Percentiles rank a stretch among this genome's conserved stretches.
These are phyloP conservation scores for Mormyrus lacerda DNA, from an alignment of 2,113 vertebrate genomes.

Conservation along the genomic window DNA sequence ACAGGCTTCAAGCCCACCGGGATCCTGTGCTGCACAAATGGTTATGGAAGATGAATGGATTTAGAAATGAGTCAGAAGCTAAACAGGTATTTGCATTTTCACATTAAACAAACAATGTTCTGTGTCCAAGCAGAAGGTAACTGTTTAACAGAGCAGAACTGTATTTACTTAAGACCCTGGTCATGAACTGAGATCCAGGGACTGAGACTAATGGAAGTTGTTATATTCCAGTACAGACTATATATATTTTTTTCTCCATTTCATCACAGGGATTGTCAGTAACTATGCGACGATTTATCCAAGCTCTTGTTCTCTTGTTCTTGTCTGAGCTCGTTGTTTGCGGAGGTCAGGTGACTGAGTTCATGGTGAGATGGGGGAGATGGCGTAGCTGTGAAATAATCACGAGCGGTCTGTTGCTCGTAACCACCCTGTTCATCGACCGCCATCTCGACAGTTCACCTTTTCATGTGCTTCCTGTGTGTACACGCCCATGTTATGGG, in stretches of 20 bases:
- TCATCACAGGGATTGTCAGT: not conserved
- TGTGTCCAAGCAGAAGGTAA: not conserved
- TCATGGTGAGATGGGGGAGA: not conserved
- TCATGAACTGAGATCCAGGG: not conserved
- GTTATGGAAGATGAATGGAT: not conserved
- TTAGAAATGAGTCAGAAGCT: not conserved
- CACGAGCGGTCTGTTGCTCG: not conserved
- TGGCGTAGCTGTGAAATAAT: not conserved
- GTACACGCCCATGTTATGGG: not conserved
- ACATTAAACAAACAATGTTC: not conserved
- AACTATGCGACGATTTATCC: not conserved
- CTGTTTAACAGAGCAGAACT: not conserved
- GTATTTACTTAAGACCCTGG: not conserved
- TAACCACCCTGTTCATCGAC: not conserved
- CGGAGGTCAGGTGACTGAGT: not conserved
- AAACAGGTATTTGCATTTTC: not conserved
- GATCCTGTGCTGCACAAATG: not conserved
- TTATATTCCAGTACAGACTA: not conserved
- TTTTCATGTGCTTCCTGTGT: not conserved
- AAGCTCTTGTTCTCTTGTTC: not conserved
- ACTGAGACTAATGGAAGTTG: not conserved
- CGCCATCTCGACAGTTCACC: not conserved
- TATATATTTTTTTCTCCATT: not conserved
- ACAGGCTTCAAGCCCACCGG: not conserved
- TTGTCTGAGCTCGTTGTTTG: not conserved